A percentile compares a stretch with the other conserved stretches of the same genome.
These are phyloP conservation scores for Eretmocerus hayati DNA, from an alignment of 2,888 invertebrate genomes.

Conservation along the genomic window DNA sequence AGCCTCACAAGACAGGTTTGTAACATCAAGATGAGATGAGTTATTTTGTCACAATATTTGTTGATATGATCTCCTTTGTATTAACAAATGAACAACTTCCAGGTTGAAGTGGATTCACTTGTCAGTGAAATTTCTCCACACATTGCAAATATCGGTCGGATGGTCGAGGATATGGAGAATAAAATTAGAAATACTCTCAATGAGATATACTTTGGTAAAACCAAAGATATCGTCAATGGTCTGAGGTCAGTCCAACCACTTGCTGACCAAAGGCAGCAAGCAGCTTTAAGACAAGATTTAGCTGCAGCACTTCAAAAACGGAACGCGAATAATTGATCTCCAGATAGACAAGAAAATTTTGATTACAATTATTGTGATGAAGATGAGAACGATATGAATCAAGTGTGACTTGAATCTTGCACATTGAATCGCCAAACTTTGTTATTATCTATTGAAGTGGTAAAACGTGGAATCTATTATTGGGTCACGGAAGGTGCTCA, in stretches of 20 bases:
- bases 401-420: slow-evolving; percentile 25
- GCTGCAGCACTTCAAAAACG: slow-evolving; percentile 77
- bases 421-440: slow-evolving; percentile 36
- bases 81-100: slow-evolving; percentile 14
- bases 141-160: slow-evolving; percentile 95
- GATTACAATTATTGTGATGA: slow-evolving; percentile 42
- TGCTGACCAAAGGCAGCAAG: slow-evolving; percentile 76
- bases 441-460: slow-evolving; percentile 35
- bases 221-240: slow-evolving; percentile 95
- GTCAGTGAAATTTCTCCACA: slow-evolving; percentile 93
- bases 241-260: slow-evolving; percentile 76
- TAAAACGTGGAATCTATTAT: slow-evolving; percentile 30
- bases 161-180: slow-evolving; percentile 99
- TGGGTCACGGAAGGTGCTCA: slow-evolving; percentile 20
- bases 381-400: slow-evolving; percentile 23
- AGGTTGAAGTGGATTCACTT: slow-evolving; percentile 85
- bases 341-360: slow-evolving; percentile 34
- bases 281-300: slow-evolving; percentile 77
- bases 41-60: neutral
- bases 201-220: slow-evolving; percentile 99
- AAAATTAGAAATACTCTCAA: slow-evolving; percentile 97
- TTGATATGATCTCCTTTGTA: neutral
- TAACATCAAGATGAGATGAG: slow-evolving; percentile 4
- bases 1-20: slow-evolving; percentile 91
- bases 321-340: slow-evolving; percentile 59